Conservation (phyloP, 1,140 invertebrate genomes). For the Myzus persicae region DNA sequence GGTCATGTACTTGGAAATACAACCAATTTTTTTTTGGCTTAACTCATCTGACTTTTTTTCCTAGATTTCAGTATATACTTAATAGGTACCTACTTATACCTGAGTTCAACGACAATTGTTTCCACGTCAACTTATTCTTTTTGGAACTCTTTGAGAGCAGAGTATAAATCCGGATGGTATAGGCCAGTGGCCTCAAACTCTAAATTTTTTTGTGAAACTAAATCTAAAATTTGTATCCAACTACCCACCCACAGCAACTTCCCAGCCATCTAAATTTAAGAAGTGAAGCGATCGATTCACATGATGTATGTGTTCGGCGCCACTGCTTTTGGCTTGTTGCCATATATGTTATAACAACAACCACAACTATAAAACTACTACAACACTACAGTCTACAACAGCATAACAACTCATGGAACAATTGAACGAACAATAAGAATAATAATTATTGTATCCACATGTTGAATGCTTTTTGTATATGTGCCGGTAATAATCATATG, state of each 20-base stretch:
- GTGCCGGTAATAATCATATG: too few relatives aligned
- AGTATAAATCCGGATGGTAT: neutral
- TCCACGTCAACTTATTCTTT: neutral
- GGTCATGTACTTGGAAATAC: neutral
- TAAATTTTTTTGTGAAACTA: too few relatives aligned
- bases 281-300: too few relatives aligned
- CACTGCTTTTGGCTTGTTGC: too few relatives aligned
- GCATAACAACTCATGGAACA: too few relatives aligned
- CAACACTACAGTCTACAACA: too few relatives aligned
- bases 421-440: neutral
- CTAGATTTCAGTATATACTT: neutral
- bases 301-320: too few relatives aligned
- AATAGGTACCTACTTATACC: too few relatives aligned
- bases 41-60: neutral
- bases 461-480: neutral
- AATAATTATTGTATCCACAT: neutral
- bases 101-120: neutral
- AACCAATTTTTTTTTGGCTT: neutral
- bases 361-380: neutral
- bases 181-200: too few relatives aligned
- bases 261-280: too few relatives aligned
- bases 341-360: neutral
- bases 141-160: neutral
- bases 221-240: too few relatives aligned
- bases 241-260: too few relatives aligned